A percentile compares a stretch with the other conserved stretches of the same genome.
Evolutionary conservation across 1,140 invertebrate genomes (phyloP).

Genomic region (Ips nitidus): DNA sequence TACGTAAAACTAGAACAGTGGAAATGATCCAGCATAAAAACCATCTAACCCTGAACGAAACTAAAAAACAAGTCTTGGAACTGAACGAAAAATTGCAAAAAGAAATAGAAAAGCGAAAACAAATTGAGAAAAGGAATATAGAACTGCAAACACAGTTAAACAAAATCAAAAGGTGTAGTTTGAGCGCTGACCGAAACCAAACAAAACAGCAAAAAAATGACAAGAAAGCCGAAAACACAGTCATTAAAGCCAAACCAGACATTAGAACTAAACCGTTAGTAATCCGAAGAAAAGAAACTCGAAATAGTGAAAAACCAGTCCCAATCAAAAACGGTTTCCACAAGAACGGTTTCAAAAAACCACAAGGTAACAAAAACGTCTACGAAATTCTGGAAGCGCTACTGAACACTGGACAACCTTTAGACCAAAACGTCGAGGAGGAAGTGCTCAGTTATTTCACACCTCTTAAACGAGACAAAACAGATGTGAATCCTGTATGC

Average conservation of each 20-base stretch:
- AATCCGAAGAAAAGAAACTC: slow-evolving; percentile 19
- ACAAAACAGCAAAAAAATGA: slow-evolving; percentile 3
- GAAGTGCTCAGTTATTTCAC: slow-evolving; percentile 36
- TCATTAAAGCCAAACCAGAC: not conserved
- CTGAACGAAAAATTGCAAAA: slow-evolving; percentile 39
- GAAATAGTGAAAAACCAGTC: not conserved
- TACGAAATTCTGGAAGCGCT: slow-evolving; percentile 43
- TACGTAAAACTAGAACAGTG: slow-evolving; percentile 43
- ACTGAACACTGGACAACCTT: slow-evolving; percentile 34
- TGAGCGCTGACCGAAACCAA: slow-evolving; percentile 18
- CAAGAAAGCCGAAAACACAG: slow-evolving; percentile 12
- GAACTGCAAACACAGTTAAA: slow-evolving; percentile 42
- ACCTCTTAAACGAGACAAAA: not conserved
- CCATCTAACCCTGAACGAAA: slow-evolving; percentile 18
- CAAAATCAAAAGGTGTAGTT: slow-evolving; percentile 24
- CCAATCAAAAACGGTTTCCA: slow-evolving; percentile 6
- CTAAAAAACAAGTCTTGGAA: slow-evolving; percentile 40
- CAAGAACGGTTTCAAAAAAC: slow-evolving; percentile 19
- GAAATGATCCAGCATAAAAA: slow-evolving; percentile 33
- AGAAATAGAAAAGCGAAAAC: slow-evolving; percentile 42
- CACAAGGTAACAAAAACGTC: slow-evolving; percentile 5
- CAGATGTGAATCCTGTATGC: not conserved
- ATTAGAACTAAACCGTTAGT: slow-evolving; percentile 3
- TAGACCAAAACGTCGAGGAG: slow-evolving; percentile 34
- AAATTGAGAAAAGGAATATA: slow-evolving; percentile 43